Evolutionary conservation across 2,888 invertebrate species (phyloP).

Genomic region (Mechanitis messenoides): DNA sequence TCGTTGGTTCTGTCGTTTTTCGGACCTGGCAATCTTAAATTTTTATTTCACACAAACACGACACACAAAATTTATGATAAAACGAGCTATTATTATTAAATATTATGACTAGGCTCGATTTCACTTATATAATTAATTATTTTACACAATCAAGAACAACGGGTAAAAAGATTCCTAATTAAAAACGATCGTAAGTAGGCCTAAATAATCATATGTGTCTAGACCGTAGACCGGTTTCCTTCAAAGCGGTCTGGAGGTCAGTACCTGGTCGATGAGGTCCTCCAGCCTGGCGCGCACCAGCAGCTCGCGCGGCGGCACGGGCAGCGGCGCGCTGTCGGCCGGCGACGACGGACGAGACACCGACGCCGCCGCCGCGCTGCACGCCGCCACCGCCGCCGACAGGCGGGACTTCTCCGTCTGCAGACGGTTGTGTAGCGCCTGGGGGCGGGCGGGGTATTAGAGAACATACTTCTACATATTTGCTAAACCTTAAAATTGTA

Average conservation of each 20-base stretch:
- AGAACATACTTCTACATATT: too few relatives aligned
- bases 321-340: conserved; percentile 88
- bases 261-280: conserved; percentile 93
- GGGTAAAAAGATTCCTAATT: too few relatives aligned
- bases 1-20: conserved; percentile 72
- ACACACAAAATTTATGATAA: conserved; percentile 5
- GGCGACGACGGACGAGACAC: conserved; percentile 94
- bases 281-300: conserved; percentile 90
- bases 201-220: too few relatives aligned
- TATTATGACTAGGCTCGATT: conserved; percentile 7
- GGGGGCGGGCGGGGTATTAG: not conserved
- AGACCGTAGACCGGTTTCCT: too few relatives aligned
- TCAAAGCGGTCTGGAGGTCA: too few relatives aligned
- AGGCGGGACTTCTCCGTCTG: conserved; percentile 91
- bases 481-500: not conserved
- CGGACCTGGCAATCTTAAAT: conserved; percentile 67
- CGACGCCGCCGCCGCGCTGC: conserved; percentile 94
- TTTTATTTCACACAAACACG: conserved; percentile 21
- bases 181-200: too few relatives aligned
- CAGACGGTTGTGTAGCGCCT: conserved; percentile 88
- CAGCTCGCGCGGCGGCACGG: conserved; percentile 89
- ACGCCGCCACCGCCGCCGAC: conserved; percentile 92
- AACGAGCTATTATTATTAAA: too few relatives aligned
- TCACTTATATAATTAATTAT: too few relatives aligned
- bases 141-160: too few relatives aligned